phyloP scores from a whole-genome alignment of 2,113 vertebrate species.

The Hippocampus barbouri region DNA sequence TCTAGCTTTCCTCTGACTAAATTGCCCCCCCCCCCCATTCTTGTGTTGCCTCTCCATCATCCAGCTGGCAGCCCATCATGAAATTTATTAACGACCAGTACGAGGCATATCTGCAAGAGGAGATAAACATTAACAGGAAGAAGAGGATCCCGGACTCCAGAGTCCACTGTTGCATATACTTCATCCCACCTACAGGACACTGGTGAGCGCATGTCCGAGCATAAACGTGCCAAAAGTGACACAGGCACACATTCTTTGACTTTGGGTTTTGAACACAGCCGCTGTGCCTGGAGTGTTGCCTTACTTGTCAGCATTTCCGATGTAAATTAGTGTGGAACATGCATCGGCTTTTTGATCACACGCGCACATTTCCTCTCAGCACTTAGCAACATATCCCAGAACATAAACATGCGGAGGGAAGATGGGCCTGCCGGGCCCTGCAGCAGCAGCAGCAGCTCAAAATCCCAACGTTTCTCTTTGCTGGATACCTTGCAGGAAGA shows the following conservation, averaged over 20 bases:
- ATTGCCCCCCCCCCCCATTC: neutral
- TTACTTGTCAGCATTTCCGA: conserved; percentile 8
- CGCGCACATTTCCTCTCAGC: conserved; percentile 12
- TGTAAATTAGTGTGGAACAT: conserved; percentile 11
- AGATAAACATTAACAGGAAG: conserved; percentile 91
- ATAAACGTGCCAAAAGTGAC: neutral
- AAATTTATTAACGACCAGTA: conserved; percentile 95
- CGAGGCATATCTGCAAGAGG: conserved; percentile 91
- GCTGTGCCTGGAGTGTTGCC: neutral
- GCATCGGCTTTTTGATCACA: conserved; percentile 4
- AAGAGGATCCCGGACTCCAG: conserved; percentile 88
- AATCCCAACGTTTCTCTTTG: conserved; percentile 31
- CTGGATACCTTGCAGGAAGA: conserved; percentile 32
- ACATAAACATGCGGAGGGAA: conserved; percentile 22
- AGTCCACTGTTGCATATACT: conserved; percentile 95
- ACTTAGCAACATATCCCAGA: conserved; percentile 27
- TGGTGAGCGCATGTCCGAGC: conserved; percentile 68
- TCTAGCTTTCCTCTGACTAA: neutral
- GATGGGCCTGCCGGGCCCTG: conserved; percentile 16
- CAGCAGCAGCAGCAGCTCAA: conserved; percentile 16
- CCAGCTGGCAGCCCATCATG: conserved; percentile 95
- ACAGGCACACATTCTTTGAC: neutral
- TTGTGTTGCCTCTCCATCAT: neutral
- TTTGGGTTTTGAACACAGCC: neutral
- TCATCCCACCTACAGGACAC: conserved; percentile 92